phyloP scores from a whole-genome alignment of 2,888 invertebrate species.

The Taenaris catops region DNA sequence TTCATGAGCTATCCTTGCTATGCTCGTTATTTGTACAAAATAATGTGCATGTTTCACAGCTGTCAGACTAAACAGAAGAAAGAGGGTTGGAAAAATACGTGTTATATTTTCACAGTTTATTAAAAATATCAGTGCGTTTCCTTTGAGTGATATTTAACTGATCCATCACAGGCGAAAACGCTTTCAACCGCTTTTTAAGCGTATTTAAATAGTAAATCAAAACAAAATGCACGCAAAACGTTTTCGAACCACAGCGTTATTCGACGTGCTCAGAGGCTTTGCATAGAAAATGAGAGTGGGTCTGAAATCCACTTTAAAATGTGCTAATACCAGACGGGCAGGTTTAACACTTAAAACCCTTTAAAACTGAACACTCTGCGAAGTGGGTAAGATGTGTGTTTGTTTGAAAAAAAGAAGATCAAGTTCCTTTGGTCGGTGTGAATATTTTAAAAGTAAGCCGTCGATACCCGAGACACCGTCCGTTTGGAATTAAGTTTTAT shows the following conservation, averaged over 20 bases:
- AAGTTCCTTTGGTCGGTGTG: neutral
- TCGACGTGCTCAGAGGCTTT: constrained; percentile 45
- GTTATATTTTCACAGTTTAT: too few relatives aligned
- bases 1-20: too few relatives aligned
- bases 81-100: too few relatives aligned
- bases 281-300: constrained; percentile 56
- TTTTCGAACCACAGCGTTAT: constrained; percentile 27
- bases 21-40: too few relatives aligned
- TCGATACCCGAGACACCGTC: too few relatives aligned
- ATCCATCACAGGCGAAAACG: constrained; percentile 4
- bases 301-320: constrained; percentile 50
- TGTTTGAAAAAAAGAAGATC: too few relatives aligned
- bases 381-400: constrained; percentile 6
- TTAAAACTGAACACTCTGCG: constrained; percentile 29
- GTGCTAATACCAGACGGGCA: constrained; percentile 40
- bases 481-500: too few relatives aligned
- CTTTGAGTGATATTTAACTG: constrained; percentile 2
- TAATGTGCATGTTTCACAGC: too few relatives aligned
- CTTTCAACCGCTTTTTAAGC: constrained; percentile 5
- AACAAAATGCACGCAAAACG: constrained; percentile 8
- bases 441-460: neutral
- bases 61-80: too few relatives aligned
- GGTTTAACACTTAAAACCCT: constrained; percentile 39
- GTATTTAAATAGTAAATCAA: constrained; percentile 5
- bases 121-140: too few relatives aligned